Evolutionary conservation across 2,113 vertebrate species (phyloP), one percentile per base, ranked within the genome.

Genomic region (Xenopus laevis): DNA sequence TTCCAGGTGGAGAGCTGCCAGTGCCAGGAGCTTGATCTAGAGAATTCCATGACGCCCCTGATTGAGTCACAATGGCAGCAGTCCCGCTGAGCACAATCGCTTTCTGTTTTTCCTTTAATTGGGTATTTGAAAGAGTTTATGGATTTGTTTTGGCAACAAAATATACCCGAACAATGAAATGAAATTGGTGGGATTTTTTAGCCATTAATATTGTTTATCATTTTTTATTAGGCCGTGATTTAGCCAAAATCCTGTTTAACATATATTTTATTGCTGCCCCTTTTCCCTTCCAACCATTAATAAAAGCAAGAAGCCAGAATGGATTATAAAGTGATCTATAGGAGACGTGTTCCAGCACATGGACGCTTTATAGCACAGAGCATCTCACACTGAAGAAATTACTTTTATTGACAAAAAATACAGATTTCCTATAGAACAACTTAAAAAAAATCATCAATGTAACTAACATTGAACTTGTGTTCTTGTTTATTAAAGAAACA

Each of bases 151-250:
- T 55, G 52, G 52, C 52, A 55, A 55, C 52, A 2, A 13, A 17
- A 2, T n/a, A 55, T 55, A 55, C 13, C 15, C 52, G 17, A 55
- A 55, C 52, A 55, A 55, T 55, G 52, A 55, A 55, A 3, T 4
- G 12, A 55, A 55, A 55, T 4, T n/a, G 2, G 15, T 3, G 52
- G 52, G 52, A 55, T 15, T 55, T 55, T n/a, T 55, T 55, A 55
- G 12, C 52, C 52, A 55, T 55, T 55, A 55, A 55, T 55, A 55
- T 55, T 55, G 52, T 55, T 55, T 55, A 55, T 55, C 52, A 55
- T 55, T 55, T 55, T 55, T 55, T n/a, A 55, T 55, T 55, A 55
- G 52, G 2, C 15, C 52, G 16, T 17, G 52, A n/a, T 55, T 55
- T 55, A 55, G 52, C 52, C 52, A 55, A 55, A 55, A 4, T 55